Evolutionary conservation across 2,888 invertebrate species (phyloP), one percentile per base, ranked within the genome.

Genomic region (Patella caerulea): DNA sequence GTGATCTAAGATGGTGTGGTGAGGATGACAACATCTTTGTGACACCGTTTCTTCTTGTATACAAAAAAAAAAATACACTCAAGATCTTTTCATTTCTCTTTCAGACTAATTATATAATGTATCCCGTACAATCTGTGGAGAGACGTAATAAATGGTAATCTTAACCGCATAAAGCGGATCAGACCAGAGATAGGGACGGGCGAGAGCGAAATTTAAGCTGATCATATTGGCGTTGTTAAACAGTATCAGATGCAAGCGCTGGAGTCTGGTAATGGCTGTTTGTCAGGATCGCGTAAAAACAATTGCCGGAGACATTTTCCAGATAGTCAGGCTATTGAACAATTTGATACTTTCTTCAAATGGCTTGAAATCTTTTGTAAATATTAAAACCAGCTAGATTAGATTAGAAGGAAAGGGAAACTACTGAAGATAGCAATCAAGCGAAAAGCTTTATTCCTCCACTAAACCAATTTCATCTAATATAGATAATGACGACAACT

Each of bases 401-500:
- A 65, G 65, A 65, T 65, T 65, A 65, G 65, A 24, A 24, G 24
- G 65, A 24, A 65, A 65, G 65, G 24, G 65, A 24, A 65, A 65
- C 65, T 19, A 19, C 65, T 24, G 65, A 65, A 65, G 65, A 65
- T 65, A 3, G 65, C 24, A 65, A 65, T 65, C 65, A 14, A 19
- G 65, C 24, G 19, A 65, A 24, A 65, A 65, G 65, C 65, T 65
- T 65, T 65, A 65, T 65, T 65, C 11, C 9, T 45, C 65, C 65
- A 65, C 65, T 65, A 65, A 65, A 65, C 65, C 65, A 65, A 65
- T 65, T 65, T 65, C 65, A 65, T 65, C 65, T 65, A 65, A 65
- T 65, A 24, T 65, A 65, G 65, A 65, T 65, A 65, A 65, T 65
- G 24, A 24, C 19, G 24, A 24, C 65, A 65, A 65, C 65, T 65